A percentile compares a stretch with the other conserved stretches of the same genome.
These are phyloP conservation scores for Toxotes jaculatrix DNA, from an alignment of 2,113 vertebrate species.

Conservation along the genomic window DNA sequence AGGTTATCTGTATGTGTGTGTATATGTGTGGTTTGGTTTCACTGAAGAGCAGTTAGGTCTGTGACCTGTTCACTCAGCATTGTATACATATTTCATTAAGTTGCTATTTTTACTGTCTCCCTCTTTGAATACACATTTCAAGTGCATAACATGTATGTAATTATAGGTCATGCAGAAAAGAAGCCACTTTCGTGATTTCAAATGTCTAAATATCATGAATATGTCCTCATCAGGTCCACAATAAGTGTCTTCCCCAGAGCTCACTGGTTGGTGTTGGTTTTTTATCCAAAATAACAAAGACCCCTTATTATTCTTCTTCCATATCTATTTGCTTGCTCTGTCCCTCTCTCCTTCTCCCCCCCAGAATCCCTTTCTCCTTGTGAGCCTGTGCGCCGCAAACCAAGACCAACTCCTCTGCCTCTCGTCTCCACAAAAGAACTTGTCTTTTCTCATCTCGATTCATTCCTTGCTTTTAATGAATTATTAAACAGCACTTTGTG, in stretches of 20 bases:
- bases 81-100: constrained; percentile 65
- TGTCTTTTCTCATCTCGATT: constrained; percentile 69
- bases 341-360: constrained; percentile 8
- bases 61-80: constrained; percentile 48
- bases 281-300: constrained; percentile 53
- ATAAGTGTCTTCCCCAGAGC: constrained; percentile 28
- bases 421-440: constrained; percentile 71
- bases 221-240: constrained; percentile 20
- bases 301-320: constrained; percentile 51
- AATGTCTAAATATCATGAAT: constrained; percentile 21
- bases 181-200: constrained; percentile 1
- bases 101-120: constrained; percentile 48
- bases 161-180: background rate
- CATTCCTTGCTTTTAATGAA: constrained; percentile 78
- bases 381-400: constrained; percentile 57
- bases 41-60: constrained; percentile 45
- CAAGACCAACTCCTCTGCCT: constrained; percentile 70
- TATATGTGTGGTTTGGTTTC: constrained; percentile 30
- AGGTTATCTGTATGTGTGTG: constrained; percentile 16
- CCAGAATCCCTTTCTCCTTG: constrained; percentile 44
- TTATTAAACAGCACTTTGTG: constrained; percentile 79
- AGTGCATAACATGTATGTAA: constrained; percentile 3
- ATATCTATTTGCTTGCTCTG: constrained; percentile 52
- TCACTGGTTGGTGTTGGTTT: constrained; percentile 12
- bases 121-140: constrained; percentile 28